Evolutionary conservation across 2,797 vertebrate genomes (phyloP).

Genomic region (Choloepus didactylus): DNA sequence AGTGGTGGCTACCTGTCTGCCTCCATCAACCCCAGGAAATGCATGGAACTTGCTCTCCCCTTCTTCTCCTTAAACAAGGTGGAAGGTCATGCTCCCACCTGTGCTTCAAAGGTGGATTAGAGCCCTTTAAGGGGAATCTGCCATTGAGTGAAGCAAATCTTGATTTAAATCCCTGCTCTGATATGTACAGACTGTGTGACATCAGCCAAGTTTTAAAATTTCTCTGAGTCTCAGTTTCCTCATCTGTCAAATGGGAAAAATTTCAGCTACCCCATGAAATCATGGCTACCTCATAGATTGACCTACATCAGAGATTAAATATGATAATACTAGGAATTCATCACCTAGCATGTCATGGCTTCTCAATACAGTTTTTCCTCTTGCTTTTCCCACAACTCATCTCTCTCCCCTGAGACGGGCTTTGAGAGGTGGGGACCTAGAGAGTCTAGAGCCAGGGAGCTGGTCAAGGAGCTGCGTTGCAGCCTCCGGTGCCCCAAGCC

Average conservation of each 20-base stretch:
- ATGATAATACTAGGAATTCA: not conserved
- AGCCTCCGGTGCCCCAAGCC: not conserved
- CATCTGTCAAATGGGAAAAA: not conserved
- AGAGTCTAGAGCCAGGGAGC: not conserved
- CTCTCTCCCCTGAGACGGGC: not conserved
- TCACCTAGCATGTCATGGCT: not conserved
- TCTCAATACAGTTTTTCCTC: not conserved
- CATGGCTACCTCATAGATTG: not conserved
- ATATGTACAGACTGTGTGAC: constrained; percentile 52
- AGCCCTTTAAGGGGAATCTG: constrained; percentile 56
- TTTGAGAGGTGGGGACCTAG: not conserved
- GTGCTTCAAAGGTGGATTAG: constrained; percentile 43
- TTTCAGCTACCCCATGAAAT: not conserved
- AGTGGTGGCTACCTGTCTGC: constrained; percentile 26
- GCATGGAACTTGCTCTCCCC: not conserved
- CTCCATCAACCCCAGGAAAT: not conserved
- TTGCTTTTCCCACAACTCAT: constrained; percentile 3
- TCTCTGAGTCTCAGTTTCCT: constrained; percentile 64
- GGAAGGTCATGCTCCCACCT: constrained; percentile 1
- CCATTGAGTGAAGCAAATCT: not conserved
- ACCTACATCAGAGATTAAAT: not conserved
- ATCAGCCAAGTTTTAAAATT: constrained; percentile 7
- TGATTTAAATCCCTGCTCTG: constrained; percentile 23
- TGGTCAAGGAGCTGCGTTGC: constrained; percentile 27
- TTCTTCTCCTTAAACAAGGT: constrained; percentile 38